Conservation (phyloP, 2,113 vertebrate genomes). For the Ploceus nigricollis region DNA sequence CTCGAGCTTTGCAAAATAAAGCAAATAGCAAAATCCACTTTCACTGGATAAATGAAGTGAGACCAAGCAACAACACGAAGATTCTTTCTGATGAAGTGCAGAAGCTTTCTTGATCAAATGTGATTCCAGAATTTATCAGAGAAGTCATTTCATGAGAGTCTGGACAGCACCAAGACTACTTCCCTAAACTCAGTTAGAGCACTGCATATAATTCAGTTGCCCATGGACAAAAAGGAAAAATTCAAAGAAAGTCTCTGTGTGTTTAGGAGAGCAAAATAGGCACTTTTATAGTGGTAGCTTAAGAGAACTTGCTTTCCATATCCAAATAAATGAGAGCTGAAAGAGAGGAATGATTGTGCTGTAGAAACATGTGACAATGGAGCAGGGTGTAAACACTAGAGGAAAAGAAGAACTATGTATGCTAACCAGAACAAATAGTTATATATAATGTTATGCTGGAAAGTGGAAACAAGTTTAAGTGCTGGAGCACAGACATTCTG, state of each 20-base stretch:
- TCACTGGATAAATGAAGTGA: not conserved
- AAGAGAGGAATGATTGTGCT: not conserved
- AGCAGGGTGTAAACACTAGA: not conserved
- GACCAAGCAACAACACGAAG: not conserved
- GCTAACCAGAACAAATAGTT: not conserved
- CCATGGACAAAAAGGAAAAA: not conserved
- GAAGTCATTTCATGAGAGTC: not conserved
- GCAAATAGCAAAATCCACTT: not conserved
- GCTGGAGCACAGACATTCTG: not conserved
- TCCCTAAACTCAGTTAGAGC: not conserved
- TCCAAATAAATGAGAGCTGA: not conserved
- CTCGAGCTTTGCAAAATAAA: not conserved
- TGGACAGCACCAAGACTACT: not conserved
- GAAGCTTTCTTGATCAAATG: not conserved
- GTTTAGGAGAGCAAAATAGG: not conserved
- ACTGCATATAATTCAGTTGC: not conserved
- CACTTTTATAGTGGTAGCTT: not conserved
- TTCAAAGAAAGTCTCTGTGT: not conserved
- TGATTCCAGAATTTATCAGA: not conserved
- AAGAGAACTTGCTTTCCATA: not conserved
- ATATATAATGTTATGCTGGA: not conserved
- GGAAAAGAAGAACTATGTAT: not conserved
- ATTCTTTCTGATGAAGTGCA: not conserved
- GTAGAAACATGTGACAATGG: not conserved
- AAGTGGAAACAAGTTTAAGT: not conserved